Evolutionary conservation across 2,797 vertebrate genomes (phyloP), one percentile per base, ranked within the genome.

Genomic region (Typhlichthys subterraneus): DNA sequence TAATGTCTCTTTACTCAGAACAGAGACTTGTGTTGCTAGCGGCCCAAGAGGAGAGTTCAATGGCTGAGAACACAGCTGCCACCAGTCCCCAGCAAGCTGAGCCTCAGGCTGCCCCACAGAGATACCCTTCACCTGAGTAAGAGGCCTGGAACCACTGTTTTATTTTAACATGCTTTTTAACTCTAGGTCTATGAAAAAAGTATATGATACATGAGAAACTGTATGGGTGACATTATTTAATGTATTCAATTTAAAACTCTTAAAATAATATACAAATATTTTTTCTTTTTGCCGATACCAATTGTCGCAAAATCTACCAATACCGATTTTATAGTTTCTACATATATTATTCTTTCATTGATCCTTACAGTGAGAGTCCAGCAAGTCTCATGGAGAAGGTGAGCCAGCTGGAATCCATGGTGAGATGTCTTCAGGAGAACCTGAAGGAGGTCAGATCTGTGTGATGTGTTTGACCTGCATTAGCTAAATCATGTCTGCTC

Each of bases 341-440:
- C 4, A 29, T 29, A 29, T 29, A 4, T 29, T 29, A 29, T 29
- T 29, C 23, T 4, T 29, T 29, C 3, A 29, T 29, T 63, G 15
- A 67, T 84, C 65, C 70, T 74, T 9, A 76, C 89, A 98, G 96
- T 84, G 95, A 97, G 65, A 93, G 89, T 72, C 95, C 96, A 51
- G 93, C 94, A 61, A 92, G 93, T 76, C 91, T 98, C 9, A 88
- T 96, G 83, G 95, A 94, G 56, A 98, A 99, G 85, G 94, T 99
- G 79, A 94, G 91, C 87, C 95, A 98, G 68, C 86, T 99, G 82
- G 97, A 99, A 89, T 93, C 94, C 14, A 95, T 99, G 94, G 93
- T 99, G 77, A 96, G 96, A 85, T 88, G 92, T 63, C 91, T 99
- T 19, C 96, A 97, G 63, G 97, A 98, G 1, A 95, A 99, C 79